These are phyloP conservation scores for Xerus inauris DNA, from an alignment of 2,113 vertebrate species.

Conservation along the genomic window DNA sequence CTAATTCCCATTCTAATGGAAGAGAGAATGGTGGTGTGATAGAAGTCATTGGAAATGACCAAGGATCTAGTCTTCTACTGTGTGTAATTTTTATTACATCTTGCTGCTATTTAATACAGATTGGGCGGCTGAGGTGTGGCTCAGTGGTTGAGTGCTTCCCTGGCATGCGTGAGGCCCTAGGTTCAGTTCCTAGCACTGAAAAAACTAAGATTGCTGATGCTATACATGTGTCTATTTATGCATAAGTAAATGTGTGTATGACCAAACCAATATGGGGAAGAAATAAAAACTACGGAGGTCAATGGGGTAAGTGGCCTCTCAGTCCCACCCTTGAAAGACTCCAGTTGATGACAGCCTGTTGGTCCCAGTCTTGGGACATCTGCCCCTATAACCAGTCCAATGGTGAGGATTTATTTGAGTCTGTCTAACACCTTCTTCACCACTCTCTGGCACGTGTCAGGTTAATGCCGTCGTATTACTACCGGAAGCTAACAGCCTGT, in stretches of 20 bases:
- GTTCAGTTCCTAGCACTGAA: background rate
- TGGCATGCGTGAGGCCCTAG: no score
- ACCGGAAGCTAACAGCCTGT: background rate
- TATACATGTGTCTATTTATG: background rate
- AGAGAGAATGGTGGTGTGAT: background rate
- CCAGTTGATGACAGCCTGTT: background rate
- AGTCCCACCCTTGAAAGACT: background rate
- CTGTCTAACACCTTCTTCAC: background rate
- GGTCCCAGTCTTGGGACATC: background rate
- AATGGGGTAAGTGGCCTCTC: background rate
- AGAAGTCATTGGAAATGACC: rapidly evolving
- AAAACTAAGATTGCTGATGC: background rate
- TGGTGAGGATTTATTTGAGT: background rate
- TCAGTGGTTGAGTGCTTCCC: background rate
- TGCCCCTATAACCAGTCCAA: background rate
- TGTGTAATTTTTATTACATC: background rate
- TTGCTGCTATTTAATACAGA: background rate
- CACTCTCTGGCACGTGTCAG: background rate
- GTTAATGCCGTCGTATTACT: background rate
- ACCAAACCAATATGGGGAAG: background rate
- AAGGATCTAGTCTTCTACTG: no score
- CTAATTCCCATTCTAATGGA: background rate
- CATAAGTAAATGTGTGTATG: background rate
- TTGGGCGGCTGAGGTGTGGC: background rate
- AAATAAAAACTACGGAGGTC: no score